Evolutionary conservation across 2,113 vertebrate species (phyloP).

Genomic region (Falco punctatus): DNA sequence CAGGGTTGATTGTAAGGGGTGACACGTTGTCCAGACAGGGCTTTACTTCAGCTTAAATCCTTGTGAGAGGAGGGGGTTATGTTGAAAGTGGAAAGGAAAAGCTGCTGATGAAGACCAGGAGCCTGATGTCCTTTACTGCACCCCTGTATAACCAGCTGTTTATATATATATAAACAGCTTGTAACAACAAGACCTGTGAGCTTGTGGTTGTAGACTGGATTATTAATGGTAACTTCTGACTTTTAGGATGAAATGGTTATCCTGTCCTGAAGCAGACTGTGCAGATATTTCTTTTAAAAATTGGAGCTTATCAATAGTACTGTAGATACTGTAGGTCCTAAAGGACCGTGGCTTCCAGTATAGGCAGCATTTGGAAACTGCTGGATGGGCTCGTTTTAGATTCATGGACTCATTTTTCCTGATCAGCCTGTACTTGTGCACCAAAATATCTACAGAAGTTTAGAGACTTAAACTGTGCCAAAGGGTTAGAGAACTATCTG

Average conservation of each 20-base stretch:
- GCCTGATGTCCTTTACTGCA: background rate
- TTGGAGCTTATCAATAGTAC: background rate
- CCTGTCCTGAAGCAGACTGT: background rate
- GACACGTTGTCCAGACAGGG: background rate
- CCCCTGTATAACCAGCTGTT: accelerated
- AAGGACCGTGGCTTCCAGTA: background rate
- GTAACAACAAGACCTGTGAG: background rate
- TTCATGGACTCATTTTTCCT: background rate
- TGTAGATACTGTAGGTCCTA: background rate
- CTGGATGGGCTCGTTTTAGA: background rate
- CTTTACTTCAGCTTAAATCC: background rate
- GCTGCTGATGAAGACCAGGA: background rate
- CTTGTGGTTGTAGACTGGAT: background rate
- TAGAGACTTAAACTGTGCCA: background rate
- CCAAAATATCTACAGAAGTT: background rate
- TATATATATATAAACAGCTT: background rate
- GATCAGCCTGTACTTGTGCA: background rate
- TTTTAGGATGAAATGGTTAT: background rate
- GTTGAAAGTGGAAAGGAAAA: background rate
- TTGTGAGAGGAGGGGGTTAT: background rate
- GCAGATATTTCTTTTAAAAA: background rate
- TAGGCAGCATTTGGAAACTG: background rate
- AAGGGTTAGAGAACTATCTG: background rate
- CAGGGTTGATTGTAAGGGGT: background rate
- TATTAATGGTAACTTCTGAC: background rate